A percentile compares a stretch with the other conserved stretches of the same genome.
Conservation (phyloP, 2,888 invertebrate species). For the Glyphotaelius pellucidus region DNA sequence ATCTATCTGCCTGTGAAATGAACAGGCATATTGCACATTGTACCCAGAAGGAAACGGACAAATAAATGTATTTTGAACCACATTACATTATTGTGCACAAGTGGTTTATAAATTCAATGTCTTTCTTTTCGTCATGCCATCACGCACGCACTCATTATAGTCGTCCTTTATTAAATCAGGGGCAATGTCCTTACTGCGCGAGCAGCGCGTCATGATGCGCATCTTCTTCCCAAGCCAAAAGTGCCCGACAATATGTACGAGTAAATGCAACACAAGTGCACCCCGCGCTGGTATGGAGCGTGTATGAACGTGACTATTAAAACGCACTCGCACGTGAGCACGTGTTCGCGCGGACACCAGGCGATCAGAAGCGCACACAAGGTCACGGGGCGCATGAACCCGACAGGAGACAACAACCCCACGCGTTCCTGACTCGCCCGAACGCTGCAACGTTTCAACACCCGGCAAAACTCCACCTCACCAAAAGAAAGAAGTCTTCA, state of each 20-base stretch:
- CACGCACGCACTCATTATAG: slow-evolving; percentile 12
- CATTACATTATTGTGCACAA: background rate
- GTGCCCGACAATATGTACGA: background rate
- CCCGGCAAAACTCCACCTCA: slow-evolving; percentile 3
- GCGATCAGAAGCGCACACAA: slow-evolving; percentile 51
- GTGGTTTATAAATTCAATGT: slow-evolving; percentile 2
- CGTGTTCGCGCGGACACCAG: slow-evolving; percentile 49
- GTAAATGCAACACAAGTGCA: background rate
- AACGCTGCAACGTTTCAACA: slow-evolving; percentile 6
- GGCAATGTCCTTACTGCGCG: background rate
- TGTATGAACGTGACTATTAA: background rate
- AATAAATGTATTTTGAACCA: background rate
- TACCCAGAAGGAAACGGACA: background rate
- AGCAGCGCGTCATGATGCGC: background rate
- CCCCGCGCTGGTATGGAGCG: background rate
- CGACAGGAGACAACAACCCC: slow-evolving; percentile 53
- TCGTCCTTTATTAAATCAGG: slow-evolving; percentile 22
- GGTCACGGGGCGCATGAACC: slow-evolving; percentile 59
- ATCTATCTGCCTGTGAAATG: background rate
- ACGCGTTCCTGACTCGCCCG: slow-evolving; percentile 23
- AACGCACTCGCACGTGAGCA: slow-evolving; percentile 39
- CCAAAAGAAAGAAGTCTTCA: background rate
- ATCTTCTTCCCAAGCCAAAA: background rate
- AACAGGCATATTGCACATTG: background rate
- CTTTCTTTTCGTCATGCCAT: slow-evolving; percentile 5